These are phyloP conservation scores for Dendrocincla fuliginosa DNA, from an alignment of 2,797 vertebrate species.

Conservation along the genomic window DNA sequence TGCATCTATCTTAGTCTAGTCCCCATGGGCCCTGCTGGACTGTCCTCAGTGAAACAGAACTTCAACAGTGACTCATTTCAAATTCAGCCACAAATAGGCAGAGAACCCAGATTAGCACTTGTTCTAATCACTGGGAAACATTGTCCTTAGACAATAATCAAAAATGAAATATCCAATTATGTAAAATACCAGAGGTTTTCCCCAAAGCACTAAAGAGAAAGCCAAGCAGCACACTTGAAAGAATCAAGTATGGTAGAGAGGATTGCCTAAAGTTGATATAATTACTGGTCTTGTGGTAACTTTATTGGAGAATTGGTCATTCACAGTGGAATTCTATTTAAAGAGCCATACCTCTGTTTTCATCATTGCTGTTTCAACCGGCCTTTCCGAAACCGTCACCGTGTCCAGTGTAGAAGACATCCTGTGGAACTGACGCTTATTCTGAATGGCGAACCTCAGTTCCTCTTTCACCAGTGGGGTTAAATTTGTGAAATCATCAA, in stretches of 20 bases:
- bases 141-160: not conserved
- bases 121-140: not conserved
- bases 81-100: not conserved
- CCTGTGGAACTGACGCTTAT: constrained; percentile 84
- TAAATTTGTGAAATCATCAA: constrained; percentile 94
- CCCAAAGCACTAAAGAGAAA: not conserved
- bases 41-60: not conserved
- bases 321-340: not conserved
- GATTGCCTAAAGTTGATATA: not conserved
- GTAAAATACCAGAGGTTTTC: not conserved
- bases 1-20: not conserved
- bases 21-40: rapidly evolving
- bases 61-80: not conserved
- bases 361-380: constrained; percentile 66
- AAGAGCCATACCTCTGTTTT: constrained; percentile 75
- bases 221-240: not conserved
- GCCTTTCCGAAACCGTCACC: constrained; percentile 80
- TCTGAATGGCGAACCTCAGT: constrained; percentile 90
- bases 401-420: constrained; percentile 82
- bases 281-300: not conserved
- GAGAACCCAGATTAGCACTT: not conserved
- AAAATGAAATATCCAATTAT: not conserved
- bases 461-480: constrained; percentile 93
- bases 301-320: not conserved
- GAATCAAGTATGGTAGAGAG: not conserved